phyloP scores from a whole-genome alignment of 2,888 invertebrate genomes.

The Pseudanteris insignis region DNA sequence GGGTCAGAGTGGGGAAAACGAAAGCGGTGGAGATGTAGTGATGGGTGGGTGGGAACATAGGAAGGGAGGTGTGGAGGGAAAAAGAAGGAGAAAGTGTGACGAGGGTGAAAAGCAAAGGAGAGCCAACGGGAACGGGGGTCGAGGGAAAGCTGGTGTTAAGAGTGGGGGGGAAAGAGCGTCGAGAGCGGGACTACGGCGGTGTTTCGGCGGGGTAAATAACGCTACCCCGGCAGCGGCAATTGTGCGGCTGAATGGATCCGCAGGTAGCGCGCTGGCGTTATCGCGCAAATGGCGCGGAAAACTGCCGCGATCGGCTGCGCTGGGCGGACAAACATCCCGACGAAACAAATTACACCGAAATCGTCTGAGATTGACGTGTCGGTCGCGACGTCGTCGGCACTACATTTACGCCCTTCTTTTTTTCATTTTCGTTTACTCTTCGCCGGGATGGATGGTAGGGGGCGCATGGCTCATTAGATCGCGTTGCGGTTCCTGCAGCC shows the following conservation, averaged over 20 bases:
- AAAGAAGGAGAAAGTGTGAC: too few relatives aligned
- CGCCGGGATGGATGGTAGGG: neutral
- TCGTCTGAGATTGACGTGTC: conserved; percentile 58
- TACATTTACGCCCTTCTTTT: conserved; percentile 50
- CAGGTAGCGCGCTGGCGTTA: conserved; percentile 29
- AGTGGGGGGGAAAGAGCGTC: too few relatives aligned
- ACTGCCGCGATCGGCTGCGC: conserved; percentile 21
- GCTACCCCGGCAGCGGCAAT: neutral
- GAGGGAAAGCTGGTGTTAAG: too few relatives aligned
- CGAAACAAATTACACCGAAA: conserved; percentile 46
- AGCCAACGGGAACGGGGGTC: too few relatives aligned
- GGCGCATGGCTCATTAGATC: neutral
- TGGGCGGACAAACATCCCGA: conserved; percentile 27
- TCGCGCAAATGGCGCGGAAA: conserved; percentile 39
- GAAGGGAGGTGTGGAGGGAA: too few relatives aligned
- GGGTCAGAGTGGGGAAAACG: too few relatives aligned
- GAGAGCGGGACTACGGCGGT: neutral
- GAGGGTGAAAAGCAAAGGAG: too few relatives aligned
- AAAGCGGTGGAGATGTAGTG: too few relatives aligned
- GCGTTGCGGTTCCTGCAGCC: neutral
- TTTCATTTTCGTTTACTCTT: too few relatives aligned
- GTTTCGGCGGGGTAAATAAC: conserved; percentile 7
- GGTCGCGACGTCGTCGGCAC: conserved; percentile 15
- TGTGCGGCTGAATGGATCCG: conserved; percentile 19
- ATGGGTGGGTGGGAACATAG: too few relatives aligned